Base-by-base conservation (phyloP, 1,140 invertebrate genomes). In the Drosophila sechellia region DNA sequence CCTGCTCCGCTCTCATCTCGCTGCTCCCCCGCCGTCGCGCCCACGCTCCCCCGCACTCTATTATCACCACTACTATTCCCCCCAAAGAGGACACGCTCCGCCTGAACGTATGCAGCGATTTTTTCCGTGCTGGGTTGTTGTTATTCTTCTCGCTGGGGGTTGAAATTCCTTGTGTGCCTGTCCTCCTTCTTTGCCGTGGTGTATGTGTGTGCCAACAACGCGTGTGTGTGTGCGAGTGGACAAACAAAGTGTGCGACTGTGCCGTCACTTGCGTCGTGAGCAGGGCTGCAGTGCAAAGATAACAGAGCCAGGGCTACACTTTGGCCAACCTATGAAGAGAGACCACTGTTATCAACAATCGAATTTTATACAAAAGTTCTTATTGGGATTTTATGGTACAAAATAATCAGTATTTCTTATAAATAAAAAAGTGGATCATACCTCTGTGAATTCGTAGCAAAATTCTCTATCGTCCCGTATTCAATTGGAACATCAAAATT, bases 31-130 rank as follows among this genome's bases (percentile, higher is more conserved):
- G 49, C 34, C 17, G 5, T 20, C 39, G 4, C 6, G 1, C 3
- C 5, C 15, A 6, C n/a, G 5, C 8, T 11, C 3, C 10, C 8
- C 42, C n/a, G 6, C 48, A 46, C 50, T 59, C 49, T 49, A 15
- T 25, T 53, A 39, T 39, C 45, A 17, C 20, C 37, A 12, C 55
- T 31, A 31, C 68, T 5, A 49, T 37, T 54, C 59, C 57, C 37
- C 55, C 4, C 1, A 13, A 50, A 34, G 34, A 15, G 8, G 27
- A 37, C 34, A 3, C 31, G 48, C 63, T 59, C 52, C 61, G 69
- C 83, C 68, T 56, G 46, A 20, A 58, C 54, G 49, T 74, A 69
- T 77, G 74, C 63, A 78, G 64, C 59, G 52, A 25, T 68, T 84
- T 77, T 79, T 61, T 72, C 31, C 39, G 22, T 71, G 25, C 15